phyloP scores from a whole-genome alignment of 2,113 vertebrate genomes.

The Entosphenus tridentatus region DNA sequence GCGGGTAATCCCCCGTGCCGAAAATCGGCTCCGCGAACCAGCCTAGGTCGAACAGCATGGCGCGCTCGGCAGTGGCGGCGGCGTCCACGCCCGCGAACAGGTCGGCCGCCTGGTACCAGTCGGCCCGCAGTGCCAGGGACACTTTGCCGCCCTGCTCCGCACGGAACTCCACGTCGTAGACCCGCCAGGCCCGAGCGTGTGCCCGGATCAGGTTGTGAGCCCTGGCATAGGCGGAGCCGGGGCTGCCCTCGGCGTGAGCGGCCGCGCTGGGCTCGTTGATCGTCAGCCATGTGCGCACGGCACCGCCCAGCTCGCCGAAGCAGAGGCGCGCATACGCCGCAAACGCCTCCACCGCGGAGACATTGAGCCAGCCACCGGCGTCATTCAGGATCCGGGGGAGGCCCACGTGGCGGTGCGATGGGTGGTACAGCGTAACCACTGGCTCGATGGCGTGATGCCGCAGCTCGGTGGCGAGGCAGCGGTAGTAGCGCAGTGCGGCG shows the following conservation, averaged over 20 bases:
- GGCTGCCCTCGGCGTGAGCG: background rate
- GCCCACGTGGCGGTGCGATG: conserved; percentile 36
- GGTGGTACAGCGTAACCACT: conserved; percentile 53
- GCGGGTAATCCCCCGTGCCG: conserved; percentile 36
- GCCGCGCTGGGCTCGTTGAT: conserved; percentile 58
- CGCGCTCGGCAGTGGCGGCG: conserved; percentile 30
- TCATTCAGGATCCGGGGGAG: conserved; percentile 32
- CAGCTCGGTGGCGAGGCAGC: conserved; percentile 45
- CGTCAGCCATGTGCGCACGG: conserved; percentile 70
- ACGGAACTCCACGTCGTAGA: conserved; percentile 29
- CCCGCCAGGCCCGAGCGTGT: conserved; percentile 50
- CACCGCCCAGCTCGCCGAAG: conserved; percentile 44
- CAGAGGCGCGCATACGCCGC: conserved; percentile 45
- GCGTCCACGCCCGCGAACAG: conserved; percentile 41
- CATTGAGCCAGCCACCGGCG: conserved; percentile 54
- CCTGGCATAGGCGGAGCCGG: conserved; percentile 11
- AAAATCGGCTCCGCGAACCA: conserved; percentile 65
- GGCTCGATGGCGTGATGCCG: conserved; percentile 30
- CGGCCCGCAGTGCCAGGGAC: conserved; percentile 53
- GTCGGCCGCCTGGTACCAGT: conserved; percentile 76
- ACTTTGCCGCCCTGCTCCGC: conserved; percentile 27
- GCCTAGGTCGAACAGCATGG: conserved; percentile 61
- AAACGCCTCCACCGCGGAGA: conserved; percentile 37
- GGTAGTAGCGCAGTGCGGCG: conserved; percentile 53
- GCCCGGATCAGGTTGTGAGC: conserved; percentile 56